These are phyloP conservation scores for Acipenser ruthenus DNA, from an alignment of 2,797 vertebrate genomes.

Conservation along the genomic window DNA sequence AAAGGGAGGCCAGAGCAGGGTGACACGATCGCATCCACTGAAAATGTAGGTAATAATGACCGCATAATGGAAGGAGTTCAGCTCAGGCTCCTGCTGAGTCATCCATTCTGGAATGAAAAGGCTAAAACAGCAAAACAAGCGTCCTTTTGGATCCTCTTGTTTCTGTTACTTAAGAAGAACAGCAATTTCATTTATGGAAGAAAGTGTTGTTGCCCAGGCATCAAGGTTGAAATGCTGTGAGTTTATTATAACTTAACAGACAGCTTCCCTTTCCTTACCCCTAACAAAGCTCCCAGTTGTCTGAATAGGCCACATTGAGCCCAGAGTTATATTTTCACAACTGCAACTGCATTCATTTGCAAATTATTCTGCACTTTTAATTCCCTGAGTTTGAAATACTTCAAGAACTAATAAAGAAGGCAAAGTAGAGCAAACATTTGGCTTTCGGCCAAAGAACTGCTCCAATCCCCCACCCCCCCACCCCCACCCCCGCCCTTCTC, in stretches of 20 bases:
- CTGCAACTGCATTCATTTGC: slow-evolving; percentile 92
- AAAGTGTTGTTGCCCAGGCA: slow-evolving; percentile 86
- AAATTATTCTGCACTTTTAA: slow-evolving; percentile 83
- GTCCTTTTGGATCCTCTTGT: slow-evolving; percentile 43
- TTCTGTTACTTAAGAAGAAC: slow-evolving; percentile 42
- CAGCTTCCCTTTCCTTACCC: slow-evolving; percentile 70
- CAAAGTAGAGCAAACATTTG: slow-evolving; percentile 79
- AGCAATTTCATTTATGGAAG: slow-evolving; percentile 57
- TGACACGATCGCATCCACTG: too few species aligned
- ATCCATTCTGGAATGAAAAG: slow-evolving; percentile 46
- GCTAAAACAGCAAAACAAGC: slow-evolving; percentile 32
- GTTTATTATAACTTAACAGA: slow-evolving; percentile 93
- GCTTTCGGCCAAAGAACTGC: slow-evolving; percentile 63
- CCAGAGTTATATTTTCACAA: slow-evolving; percentile 91
- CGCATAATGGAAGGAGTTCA: slow-evolving; percentile 42
- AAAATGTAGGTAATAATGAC: slow-evolving; percentile 36
- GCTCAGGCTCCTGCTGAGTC: slow-evolving; percentile 43
- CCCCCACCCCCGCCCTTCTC: too few species aligned
- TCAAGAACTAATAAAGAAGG: slow-evolving; percentile 83
- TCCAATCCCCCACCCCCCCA: slow-evolving; percentile 46
- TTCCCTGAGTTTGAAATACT: slow-evolving; percentile 78
- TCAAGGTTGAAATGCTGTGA: slow-evolving; percentile 84
- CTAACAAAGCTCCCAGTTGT: slow-evolving; percentile 78
- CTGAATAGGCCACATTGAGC: slow-evolving; percentile 73
- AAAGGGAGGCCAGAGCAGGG: too few species aligned